Evolutionary conservation across 2,888 invertebrate genomes (phyloP), one percentile per base, ranked within the genome.

Genomic region (Drosophila conformis): DNA sequence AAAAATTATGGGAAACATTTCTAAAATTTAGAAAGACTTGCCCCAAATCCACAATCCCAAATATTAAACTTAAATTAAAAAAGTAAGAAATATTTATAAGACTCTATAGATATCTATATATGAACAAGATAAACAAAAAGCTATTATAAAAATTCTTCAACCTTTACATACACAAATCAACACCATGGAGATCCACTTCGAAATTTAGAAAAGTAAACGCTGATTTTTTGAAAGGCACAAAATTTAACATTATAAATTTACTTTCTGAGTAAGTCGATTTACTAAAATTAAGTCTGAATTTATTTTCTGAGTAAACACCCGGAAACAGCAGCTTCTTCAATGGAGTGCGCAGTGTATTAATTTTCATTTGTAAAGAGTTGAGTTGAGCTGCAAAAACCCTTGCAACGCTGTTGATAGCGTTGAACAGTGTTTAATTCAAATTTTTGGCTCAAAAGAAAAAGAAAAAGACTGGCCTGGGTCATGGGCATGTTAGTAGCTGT

Each of bases 381-480:
- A 57, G 57, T 42, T 57, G 56, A 57, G 42, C 31, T 42, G 18
- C 63, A 76, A 42, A 51, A 31, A 48, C 31, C 51, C 35, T 15
- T 61, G 49, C 36, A 59, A 15, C 33, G n/a, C 40, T 36, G 53
- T 46, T 46, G 25, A 46, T 46, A 25, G 15, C 8, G 25, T 25
- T 46, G 1, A 76, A 80, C 64, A 76, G 73, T 82, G 75, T 73
- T 82, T 87, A 73, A 85, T 80, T 77, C 73, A 83, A 85, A 79
- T 72, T 51, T 46, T 69, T 76, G 61, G 49, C 51, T 46, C 52
- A 69, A 79, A 73, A 54, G 48, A 69, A 76, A 73, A 42, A 38
- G 48, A 63, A 76, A 71, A 42, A 40, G 7, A 46, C 36, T n/a
- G 36, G 25, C 42, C 7, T 27, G 70, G 67, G 66, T 54, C 61